phyloP scores from a whole-genome alignment of 2,797 vertebrate genomes.

The Platalea minor region DNA sequence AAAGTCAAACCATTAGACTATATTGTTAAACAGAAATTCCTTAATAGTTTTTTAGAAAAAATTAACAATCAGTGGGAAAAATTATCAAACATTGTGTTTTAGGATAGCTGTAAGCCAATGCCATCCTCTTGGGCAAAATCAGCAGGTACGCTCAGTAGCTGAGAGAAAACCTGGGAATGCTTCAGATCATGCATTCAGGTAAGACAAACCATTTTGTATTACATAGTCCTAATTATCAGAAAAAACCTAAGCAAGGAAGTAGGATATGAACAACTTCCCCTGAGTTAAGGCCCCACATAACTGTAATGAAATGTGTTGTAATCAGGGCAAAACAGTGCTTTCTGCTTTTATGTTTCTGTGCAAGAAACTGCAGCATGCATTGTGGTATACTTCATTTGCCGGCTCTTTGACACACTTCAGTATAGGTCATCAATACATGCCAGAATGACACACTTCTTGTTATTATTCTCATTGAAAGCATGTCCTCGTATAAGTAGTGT shows the following conservation, averaged over 20 bases:
- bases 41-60: not conserved
- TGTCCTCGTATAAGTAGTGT: not conserved
- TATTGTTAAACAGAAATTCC: not conserved
- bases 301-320: not conserved
- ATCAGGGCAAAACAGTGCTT: not conserved
- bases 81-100: not conserved
- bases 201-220: not conserved
- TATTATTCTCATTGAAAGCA: not conserved
- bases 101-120: not conserved
- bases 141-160: not conserved
- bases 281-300: not conserved
- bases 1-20: not conserved
- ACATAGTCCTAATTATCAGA: not conserved
- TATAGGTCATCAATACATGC: not conserved
- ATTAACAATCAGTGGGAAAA: not conserved
- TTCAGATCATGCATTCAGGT: not conserved
- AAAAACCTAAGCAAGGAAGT: not conserved
- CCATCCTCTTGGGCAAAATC: not conserved
- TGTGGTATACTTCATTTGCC: not conserved
- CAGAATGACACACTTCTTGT: not conserved
- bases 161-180: not conserved
- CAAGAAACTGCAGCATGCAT: not conserved
- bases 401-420: not conserved
- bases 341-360: not conserved
- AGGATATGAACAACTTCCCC: not conserved